These are phyloP conservation scores for Xylocampa areola DNA, from an alignment of 2,888 invertebrate species.

Conservation along the genomic window DNA sequence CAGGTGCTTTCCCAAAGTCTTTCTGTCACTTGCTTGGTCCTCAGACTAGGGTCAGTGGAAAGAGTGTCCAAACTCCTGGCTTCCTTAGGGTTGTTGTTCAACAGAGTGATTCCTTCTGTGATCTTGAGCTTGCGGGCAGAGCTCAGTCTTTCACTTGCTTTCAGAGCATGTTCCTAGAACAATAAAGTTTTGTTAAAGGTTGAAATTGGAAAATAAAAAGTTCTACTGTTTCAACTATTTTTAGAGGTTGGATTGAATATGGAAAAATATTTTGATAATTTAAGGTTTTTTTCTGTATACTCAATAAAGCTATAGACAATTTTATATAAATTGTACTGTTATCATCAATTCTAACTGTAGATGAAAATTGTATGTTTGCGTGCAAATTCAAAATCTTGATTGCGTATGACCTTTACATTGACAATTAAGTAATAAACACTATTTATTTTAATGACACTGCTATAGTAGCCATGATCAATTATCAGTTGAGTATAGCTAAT, in stretches of 20 bases:
- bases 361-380: constrained; percentile 23
- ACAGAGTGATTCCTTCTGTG: constrained; percentile 77
- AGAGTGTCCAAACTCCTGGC: constrained; percentile 76
- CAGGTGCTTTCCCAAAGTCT: constrained; percentile 78
- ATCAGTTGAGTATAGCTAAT: constrained; percentile 35
- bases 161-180: constrained; percentile 81
- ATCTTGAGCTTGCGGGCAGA: constrained; percentile 77
- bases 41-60: constrained; percentile 72
- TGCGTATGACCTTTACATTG: constrained; percentile 44
- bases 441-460: constrained; percentile 33
- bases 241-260: background rate
- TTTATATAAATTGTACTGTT: background rate
- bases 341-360: constrained; percentile 14
- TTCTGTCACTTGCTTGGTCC: constrained; percentile 76
- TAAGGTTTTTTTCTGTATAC: too few species aligned
- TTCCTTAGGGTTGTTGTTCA: constrained; percentile 79
- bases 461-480: constrained; percentile 31
- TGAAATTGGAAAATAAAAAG: background rate
- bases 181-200: constrained; percentile 11
- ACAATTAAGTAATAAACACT: constrained; percentile 40
- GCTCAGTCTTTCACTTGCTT: constrained; percentile 77
- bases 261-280: background rate
- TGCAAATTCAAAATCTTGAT: constrained; percentile 24
- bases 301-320: background rate
- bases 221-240: too few species aligned